Conservation (phyloP, 2,113 vertebrate species). For the Fulica atra region DNA sequence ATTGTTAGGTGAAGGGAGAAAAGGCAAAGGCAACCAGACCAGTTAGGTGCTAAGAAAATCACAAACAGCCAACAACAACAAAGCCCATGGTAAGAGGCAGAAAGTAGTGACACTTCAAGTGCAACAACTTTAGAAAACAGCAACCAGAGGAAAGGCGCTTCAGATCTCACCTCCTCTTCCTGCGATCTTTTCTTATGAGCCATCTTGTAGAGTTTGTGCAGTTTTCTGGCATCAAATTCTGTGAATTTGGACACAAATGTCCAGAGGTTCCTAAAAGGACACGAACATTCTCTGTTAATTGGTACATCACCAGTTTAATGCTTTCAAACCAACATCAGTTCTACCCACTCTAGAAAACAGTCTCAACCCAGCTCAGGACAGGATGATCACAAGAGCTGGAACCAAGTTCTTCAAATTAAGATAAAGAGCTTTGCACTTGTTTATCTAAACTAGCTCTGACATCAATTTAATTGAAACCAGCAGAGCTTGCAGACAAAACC, state of each 20-base stretch:
- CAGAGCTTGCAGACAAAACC: background rate
- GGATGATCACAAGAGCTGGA: background rate
- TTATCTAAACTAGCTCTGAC: background rate
- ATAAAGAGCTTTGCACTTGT: background rate
- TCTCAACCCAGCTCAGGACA: background rate
- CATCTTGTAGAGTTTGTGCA: slow-evolving; percentile 98
- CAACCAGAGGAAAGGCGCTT: background rate
- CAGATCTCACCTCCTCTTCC: slow-evolving; percentile 88
- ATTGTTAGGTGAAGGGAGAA: background rate
- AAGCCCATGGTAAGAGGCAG: background rate
- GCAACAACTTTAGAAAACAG: background rate
- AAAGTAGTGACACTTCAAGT: background rate
- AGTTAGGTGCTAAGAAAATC: background rate
- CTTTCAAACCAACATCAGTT: background rate
- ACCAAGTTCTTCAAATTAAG: background rate
- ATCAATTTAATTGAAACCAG: background rate
- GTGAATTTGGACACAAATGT: slow-evolving; percentile 99
- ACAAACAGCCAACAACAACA: background rate
- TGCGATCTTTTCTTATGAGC: slow-evolving; percentile 96
- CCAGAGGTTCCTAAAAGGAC: slow-evolving; percentile 90
- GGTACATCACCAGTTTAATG: background rate
- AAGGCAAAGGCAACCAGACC: background rate
- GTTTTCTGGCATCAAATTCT: slow-evolving; percentile 95
- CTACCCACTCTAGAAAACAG: background rate
- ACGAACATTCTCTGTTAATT: background rate